phyloP scores from a whole-genome alignment of 2,888 invertebrate species.

The Rhodophaea formosa region DNA sequence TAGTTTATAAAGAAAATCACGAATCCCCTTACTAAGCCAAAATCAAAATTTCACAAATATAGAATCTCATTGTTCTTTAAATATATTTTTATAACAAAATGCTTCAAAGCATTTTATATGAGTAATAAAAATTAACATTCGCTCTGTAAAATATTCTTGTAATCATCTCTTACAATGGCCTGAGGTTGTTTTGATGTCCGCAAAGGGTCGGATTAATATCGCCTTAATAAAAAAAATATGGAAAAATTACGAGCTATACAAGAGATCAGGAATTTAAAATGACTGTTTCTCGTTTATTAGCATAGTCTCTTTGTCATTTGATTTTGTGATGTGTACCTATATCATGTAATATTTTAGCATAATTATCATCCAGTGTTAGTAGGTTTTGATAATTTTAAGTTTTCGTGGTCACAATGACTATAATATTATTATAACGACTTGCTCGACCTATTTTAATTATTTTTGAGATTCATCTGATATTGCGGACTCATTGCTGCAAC shows the following conservation, averaged over 20 bases:
- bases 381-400: too few relatives aligned
- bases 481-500: too few relatives aligned
- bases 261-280: conserved; percentile 55
- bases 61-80: background rate
- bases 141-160: conserved; percentile 68
- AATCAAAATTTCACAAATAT: background rate
- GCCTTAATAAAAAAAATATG: conserved; percentile 44
- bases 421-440: too few relatives aligned
- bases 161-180: conserved; percentile 74
- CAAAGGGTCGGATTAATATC: conserved; percentile 72
- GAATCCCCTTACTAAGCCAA: too few relatives aligned
- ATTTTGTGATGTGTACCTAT: too few relatives aligned
- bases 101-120: conserved; percentile 39
- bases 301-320: background rate
- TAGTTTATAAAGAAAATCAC: too few relatives aligned
- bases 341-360: too few relatives aligned
- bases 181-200: conserved; percentile 72
- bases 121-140: conserved; percentile 76
- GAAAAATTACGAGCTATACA: conserved; percentile 36
- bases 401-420: too few relatives aligned
- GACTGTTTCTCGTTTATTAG: conserved; percentile 47
- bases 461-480: too few relatives aligned
- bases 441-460: too few relatives aligned
- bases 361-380: too few relatives aligned
- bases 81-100: conserved; percentile 36